Conservation (phyloP, 2,113 vertebrate genomes). For the Elachura formosa region DNA sequence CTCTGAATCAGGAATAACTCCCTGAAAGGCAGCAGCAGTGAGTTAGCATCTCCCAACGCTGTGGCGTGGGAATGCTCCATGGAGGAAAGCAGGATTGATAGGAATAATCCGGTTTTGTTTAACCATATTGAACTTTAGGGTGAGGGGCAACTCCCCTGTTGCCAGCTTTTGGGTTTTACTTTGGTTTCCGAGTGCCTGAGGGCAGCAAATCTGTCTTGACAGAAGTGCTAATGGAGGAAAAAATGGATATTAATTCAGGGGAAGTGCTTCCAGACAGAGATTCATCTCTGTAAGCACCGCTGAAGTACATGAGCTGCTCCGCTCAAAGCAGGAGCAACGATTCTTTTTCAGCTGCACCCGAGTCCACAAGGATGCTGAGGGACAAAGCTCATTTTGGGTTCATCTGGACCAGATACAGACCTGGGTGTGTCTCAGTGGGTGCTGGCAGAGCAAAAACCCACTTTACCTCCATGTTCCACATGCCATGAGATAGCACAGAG, state of each 20-base stretch:
- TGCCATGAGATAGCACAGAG: rapidly evolving
- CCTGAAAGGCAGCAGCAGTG: neutral
- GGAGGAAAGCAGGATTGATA: neutral
- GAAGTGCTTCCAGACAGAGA: neutral
- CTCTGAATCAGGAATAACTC: neutral
- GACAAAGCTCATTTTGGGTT: neutral
- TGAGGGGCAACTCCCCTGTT: neutral
- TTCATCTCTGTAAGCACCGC: neutral
- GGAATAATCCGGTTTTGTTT: neutral
- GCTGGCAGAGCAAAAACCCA: neutral
- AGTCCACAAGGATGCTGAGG: neutral
- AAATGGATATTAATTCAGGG: neutral
- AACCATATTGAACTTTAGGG: neutral
- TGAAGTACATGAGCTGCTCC: neutral
- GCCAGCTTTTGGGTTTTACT: neutral
- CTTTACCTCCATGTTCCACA: rapidly evolving
- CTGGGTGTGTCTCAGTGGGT: neutral
- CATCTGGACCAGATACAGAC: neutral
- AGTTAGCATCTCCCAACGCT: rapidly evolving
- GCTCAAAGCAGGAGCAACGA: rapidly evolving
- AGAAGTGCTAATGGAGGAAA: neutral
- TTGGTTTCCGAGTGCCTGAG: neutral
- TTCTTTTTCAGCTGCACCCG: neutral
- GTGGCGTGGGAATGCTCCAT: rapidly evolving
- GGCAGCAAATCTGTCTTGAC: neutral